phyloP scores from a whole-genome alignment of 2,888 invertebrate species.

The Lepidocyrtoides sp. region DNA sequence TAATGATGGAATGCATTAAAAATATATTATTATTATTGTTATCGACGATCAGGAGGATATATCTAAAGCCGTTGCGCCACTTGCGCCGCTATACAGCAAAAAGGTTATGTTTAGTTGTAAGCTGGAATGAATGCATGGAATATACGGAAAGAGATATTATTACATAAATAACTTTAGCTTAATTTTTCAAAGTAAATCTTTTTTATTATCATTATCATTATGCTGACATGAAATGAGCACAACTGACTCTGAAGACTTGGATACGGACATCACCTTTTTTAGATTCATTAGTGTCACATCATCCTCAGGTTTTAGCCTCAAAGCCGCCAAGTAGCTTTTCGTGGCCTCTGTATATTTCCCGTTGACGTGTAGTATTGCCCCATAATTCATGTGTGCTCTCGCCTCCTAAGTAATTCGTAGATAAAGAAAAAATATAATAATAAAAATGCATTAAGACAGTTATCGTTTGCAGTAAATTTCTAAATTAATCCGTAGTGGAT shows the following conservation, averaged over 20 bases:
- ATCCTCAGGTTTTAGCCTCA: slow-evolving; percentile 95
- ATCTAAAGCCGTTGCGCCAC: slow-evolving; percentile 23
- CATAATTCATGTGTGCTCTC: slow-evolving; percentile 96
- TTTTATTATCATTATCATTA: not conserved
- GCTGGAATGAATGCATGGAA: slow-evolving; percentile 50
- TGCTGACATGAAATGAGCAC: slow-evolving; percentile 76
- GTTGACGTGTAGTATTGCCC: slow-evolving; percentile 97
- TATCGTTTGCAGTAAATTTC: not conserved
- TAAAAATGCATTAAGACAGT: not conserved
- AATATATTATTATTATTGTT: slow-evolving; percentile 31
- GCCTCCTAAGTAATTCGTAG: slow-evolving; percentile 90
- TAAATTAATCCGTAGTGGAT: slow-evolving; percentile 60
- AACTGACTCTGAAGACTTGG: slow-evolving; percentile 71
- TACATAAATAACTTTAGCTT: slow-evolving; percentile 2
- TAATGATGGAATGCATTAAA: slow-evolving; percentile 45
- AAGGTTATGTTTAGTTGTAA: slow-evolving; percentile 58
- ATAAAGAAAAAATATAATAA: no score
- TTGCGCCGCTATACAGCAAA: slow-evolving; percentile 52
- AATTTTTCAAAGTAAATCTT: slow-evolving; percentile 44
- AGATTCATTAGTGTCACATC: slow-evolving; percentile 96
- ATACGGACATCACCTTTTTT: slow-evolving; percentile 88
- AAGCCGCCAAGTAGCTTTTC: slow-evolving; percentile 93
- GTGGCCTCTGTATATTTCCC: slow-evolving; percentile 96
- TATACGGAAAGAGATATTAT: slow-evolving; percentile 24
- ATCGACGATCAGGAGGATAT: slow-evolving; percentile 15